Base-by-base conservation (phyloP, 2,888 invertebrate genomes). In the Drosophila macrospina region DNA sequence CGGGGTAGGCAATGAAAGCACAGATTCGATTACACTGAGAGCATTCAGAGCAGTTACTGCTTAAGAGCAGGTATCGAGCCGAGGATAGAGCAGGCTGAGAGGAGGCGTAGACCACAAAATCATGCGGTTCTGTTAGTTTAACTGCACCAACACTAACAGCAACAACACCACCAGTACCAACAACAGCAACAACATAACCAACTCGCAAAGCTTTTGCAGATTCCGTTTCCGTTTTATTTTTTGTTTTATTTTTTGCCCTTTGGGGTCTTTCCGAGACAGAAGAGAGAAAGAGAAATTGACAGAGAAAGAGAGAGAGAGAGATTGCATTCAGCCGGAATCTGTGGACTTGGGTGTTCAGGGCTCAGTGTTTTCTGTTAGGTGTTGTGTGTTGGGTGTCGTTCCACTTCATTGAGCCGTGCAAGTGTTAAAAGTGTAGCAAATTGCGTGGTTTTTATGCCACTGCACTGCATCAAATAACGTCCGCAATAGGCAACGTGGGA, bases 381-480 rank as follows among this genome's bases (percentile, higher is more conserved):
- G 20, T 20, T 20, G 20, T 1, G 56, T 36, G 67, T 45, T 47
- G 44, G 39, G 39, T 51, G 74, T 75, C 68, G 79, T 75, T 84
- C 80, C 86, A 86, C 83, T 80, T 80, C 83, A 83, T 83, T 86
- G 83, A 84, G 80, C 84, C 73, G 78, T 82, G 78, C 84, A 86
- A 86, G 86, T 86, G 83, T 86, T 83, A 83, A 86, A 86, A 86
- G 80, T 83, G 86, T 80, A 69, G 86, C 84, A 86, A 86, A 86
- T 83, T 86, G 83, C 76, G 83, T 73, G 83, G 86, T 74, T 83
- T 85, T 73, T 69, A 71, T 80, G 61, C 67, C 75, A 65, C 64
- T 34, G 71, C 56, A 37, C 47, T 62, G 70, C 70, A 69, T 52
- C 61, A 41, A 65, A 55, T 64, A 61, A 64, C 48, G 47, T 36